Evolutionary conservation across 2,888 invertebrate genomes (phyloP).

Genomic region (Orgyia antiqua): DNA sequence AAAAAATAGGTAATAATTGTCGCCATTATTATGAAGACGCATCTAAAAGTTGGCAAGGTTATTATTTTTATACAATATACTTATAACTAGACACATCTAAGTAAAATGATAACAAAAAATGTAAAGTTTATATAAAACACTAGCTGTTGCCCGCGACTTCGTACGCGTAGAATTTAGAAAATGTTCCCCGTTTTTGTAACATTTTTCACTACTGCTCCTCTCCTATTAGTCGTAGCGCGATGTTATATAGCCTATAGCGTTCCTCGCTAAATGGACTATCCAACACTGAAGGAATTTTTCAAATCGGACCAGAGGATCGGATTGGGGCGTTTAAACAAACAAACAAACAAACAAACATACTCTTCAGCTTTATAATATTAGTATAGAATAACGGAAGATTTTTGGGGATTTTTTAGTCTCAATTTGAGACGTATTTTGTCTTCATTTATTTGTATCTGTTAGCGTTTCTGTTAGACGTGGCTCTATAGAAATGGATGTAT

Average conservation of each 20-base stretch:
- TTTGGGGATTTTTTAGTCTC: conserved; percentile 9
- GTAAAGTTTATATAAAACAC: conserved; percentile 56
- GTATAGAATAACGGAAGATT: no score
- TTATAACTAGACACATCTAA: conserved; percentile 6
- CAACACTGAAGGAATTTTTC: no score
- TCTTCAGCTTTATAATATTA: no score
- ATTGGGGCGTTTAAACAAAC: no score
- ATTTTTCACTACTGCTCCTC: no score
- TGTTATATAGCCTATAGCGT: no score
- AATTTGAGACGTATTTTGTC: conserved; percentile 20
- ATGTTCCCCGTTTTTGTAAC: no score
- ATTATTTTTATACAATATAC: conserved; percentile 18
- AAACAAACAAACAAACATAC: no score
- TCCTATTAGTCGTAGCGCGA: no score
- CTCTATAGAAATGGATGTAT: conserved; percentile 53
- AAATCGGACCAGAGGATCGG: no score
- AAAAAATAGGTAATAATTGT: conserved; percentile 53
- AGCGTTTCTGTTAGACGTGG: conserved; percentile 15
- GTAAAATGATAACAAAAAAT: conserved; percentile 39
- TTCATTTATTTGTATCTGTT: conserved; percentile 33
- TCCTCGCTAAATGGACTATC: no score
- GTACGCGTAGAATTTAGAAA: no score
- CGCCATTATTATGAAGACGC: conserved; percentile 46
- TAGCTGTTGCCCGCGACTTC: conserved; percentile 38
- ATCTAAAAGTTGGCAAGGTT: conserved; percentile 45